Base-by-base conservation (phyloP, 2,888 invertebrate genomes). In the Dryadula phaetusa region DNA sequence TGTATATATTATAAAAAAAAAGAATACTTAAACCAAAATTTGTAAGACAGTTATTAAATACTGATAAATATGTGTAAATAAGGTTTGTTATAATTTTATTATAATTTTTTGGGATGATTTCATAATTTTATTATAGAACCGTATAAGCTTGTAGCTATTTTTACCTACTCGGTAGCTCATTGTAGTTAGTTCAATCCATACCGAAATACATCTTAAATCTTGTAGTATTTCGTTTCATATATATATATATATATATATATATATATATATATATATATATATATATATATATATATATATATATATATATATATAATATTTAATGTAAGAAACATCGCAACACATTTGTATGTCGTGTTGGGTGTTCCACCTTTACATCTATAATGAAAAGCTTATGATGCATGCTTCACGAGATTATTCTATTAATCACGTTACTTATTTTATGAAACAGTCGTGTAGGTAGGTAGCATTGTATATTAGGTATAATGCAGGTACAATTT, bases 101-200 rank as follows among this genome's bases (percentile, higher is more conserved):
- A 3, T 14, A 20, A 37, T 40, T 56, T 40, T 4, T 25, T 56
- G 20, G 56, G 25, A 56, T 56, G 54, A 40, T 20, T 22, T 56
- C 37, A 22, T 56, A 40, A 40, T 60, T 60, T 44, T 28, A 28
- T 44, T 18, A 44, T 60, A 60, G 42, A 44, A 44, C 25, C 44
- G 28, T 37, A 37, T 12, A 52, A 28, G 62, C 62, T 62, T 62
- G 49, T 52, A 62, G 60, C 60, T 60, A 44, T 44, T 46, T 60
- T 60, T 44, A 60, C 60, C 44, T 60, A 46, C 44, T 46, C 40
- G n/a, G 22, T 40, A 42, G 44, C 44, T 44, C 40, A 42, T 60
- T 49, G 62, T 62, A 62, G 62, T 20, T 49, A 52, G 62, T 18
- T 25, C n/a, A 16, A 16, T 16, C 16, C 49, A 49, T 25, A 49